phyloP scores from a whole-genome alignment of 37 sponge, comb jelly and placozoan species.

The Geodia barretti region DNA sequence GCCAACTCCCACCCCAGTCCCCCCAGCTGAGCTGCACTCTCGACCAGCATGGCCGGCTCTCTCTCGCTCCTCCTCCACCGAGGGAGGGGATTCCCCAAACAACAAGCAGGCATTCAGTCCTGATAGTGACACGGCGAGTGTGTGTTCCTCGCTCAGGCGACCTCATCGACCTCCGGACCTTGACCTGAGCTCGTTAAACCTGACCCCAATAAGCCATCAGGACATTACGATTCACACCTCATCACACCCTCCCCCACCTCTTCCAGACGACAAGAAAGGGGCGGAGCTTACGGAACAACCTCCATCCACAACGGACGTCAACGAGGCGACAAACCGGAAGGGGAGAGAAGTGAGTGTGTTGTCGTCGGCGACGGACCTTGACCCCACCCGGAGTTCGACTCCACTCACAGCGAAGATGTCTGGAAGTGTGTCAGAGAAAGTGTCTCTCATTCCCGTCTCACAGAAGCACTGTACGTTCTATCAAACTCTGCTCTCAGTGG shows the following conservation, averaged over 20 bases:
- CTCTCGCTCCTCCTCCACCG: not conserved
- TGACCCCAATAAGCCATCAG: not conserved
- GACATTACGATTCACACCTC: not conserved
- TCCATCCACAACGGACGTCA: not conserved
- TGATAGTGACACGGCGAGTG: not conserved
- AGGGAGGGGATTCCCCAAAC: not conserved
- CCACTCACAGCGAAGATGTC: slow-evolving; percentile 28
- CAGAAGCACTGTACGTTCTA: slow-evolving; percentile 33
- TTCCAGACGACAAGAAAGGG: not conserved
- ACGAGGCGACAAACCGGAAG: not conserved
- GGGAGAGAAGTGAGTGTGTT: not conserved
- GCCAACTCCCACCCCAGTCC: not conserved
- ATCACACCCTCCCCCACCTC: not conserved
- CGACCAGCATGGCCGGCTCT: not conserved
- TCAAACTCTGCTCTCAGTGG: too few species aligned
- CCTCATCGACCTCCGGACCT: slow-evolving; percentile 72
- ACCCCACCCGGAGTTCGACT: slow-evolving; percentile 49
- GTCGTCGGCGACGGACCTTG: slow-evolving; percentile 3
- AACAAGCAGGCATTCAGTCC: not conserved
- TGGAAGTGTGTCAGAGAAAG: slow-evolving; percentile 38
- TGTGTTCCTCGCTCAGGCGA: slow-evolving; percentile 20
- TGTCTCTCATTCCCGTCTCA: slow-evolving; percentile 36
- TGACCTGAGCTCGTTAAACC: slow-evolving; percentile 30
- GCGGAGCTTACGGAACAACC: not conserved
- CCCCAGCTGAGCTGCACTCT: not conserved